phyloP scores from a whole-genome alignment of 2,888 invertebrate species.

The Tipula lateralis region DNA sequence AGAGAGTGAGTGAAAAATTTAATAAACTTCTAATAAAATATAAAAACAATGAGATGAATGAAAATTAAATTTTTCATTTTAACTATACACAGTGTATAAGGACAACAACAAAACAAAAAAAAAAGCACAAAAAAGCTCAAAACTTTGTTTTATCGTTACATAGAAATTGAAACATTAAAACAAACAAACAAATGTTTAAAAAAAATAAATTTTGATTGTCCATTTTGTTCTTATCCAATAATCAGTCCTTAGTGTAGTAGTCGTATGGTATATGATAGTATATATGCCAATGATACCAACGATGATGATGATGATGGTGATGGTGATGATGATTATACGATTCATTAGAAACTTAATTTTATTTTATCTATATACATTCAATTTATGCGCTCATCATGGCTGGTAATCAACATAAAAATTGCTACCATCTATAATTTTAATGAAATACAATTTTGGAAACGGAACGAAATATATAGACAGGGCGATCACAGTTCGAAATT shows the following conservation, averaged over 20 bases:
- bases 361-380: background rate
- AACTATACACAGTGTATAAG: background rate
- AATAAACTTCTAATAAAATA: background rate
- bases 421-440: background rate
- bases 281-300: background rate
- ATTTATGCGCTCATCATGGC: background rate
- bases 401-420: slow-evolving; percentile 24
- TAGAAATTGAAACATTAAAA: background rate
- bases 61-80: background rate
- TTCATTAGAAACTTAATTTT: slow-evolving; percentile 11
- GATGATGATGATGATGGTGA: background rate
- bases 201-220: background rate
- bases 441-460: background rate
- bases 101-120: background rate
- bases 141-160: background rate
- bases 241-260: background rate
- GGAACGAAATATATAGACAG: too few relatives aligned
- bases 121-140: background rate
- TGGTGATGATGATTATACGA: background rate
- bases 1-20: background rate
- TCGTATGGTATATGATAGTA: background rate
- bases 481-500: background rate
- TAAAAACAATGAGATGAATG: background rate
- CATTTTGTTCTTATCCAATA: background rate
- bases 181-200: background rate